Evolutionary conservation across 2,113 vertebrate genomes (phyloP), one percentile per base, ranked within the genome.

Genomic region (Pyrgilauda ruficollis): DNA sequence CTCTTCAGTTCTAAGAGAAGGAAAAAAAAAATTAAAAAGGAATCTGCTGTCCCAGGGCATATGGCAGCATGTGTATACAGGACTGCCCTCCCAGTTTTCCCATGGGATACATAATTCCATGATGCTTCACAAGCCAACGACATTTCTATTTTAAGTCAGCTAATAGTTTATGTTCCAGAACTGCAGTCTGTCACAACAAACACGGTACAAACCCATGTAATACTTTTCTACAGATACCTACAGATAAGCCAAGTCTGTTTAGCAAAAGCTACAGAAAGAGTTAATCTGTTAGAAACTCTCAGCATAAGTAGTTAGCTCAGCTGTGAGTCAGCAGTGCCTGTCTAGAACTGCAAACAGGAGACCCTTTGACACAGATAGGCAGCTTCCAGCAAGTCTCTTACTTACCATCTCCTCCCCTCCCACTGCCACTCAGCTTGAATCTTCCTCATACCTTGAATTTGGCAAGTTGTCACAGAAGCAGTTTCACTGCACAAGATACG

Each of bases 271-370:
- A 56, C 30, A 62, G 39, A 47, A 84, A 85, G 79, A 44, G 91
- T 93, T 95, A 97, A 96, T n/a, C 41, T 50, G 18, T 24, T 59
- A 37, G 55, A 83, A 83, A 23, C 9, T 3, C 41, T 78, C 41
- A 41, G 62, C 13, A 3, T 16, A 63, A 94, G 52, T 21, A 93
- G 84, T 87, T 43, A 62, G 37, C 92, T 82, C 30, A 86, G 80
- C 72, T 95, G 84, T 96, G 96, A 97, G 87, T 97, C 95, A 97
- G 91, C 96, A 97, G 52, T 69, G 93, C 92, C 82, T 94, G 94
- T 86, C 80, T 46, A 75, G 78, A 96, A 69, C 86, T 95, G 95
- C 67, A 58, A 95, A 93, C 67, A 70, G 75, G 72, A 96, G 83
- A 94, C 72, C 75, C 86, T 94, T 96, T 92, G 82, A 95, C 90